These are phyloP conservation scores for Tetheella fluctuosa DNA, from an alignment of 2,888 invertebrate genomes.

Conservation along the genomic window DNA sequence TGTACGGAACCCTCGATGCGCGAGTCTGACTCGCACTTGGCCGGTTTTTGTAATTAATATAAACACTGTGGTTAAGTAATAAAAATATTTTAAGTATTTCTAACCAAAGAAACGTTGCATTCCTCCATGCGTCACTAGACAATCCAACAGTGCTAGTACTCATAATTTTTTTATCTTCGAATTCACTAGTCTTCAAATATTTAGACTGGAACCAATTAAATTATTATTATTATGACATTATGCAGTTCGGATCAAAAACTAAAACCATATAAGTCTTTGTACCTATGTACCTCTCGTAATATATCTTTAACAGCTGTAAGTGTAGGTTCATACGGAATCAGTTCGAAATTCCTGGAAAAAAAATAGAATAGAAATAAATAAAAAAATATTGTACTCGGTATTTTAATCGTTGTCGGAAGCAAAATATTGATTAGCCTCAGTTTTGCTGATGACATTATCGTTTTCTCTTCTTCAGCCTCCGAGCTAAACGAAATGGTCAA, in stretches of 20 bases:
- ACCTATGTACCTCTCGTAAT: conserved; percentile 43
- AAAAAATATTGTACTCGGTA: too few species aligned
- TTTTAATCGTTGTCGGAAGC: too few species aligned
- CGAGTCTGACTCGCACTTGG: too few species aligned
- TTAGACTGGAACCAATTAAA: conserved; percentile 27
- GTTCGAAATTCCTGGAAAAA: conserved; percentile 58
- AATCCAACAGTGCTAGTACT: conserved; percentile 37
- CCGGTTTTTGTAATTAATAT: neutral
- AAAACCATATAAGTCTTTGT: neutral
- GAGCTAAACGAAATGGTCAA: too few species aligned
- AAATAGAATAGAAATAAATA: neutral
- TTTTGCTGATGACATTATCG: too few species aligned
- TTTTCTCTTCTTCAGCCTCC: too few species aligned
- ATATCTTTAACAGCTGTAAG: conserved; percentile 37
- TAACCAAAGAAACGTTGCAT: conserved; percentile 24
- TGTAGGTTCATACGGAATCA: conserved; percentile 55
- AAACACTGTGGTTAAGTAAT: neutral
- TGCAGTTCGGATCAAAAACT: neutral
- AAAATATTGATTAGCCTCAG: too few species aligned
- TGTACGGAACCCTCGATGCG: too few species aligned
- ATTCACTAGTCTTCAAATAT: conserved; percentile 22
- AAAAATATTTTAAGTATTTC: too few species aligned
- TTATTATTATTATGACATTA: neutral
- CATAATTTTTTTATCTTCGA: conserved; percentile 18
- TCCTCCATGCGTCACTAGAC: conserved; percentile 41